Evolutionary conservation across 2,113 vertebrate genomes (phyloP), one percentile per base, ranked within the genome.

Genomic region (Patagioenas fasciata): DNA sequence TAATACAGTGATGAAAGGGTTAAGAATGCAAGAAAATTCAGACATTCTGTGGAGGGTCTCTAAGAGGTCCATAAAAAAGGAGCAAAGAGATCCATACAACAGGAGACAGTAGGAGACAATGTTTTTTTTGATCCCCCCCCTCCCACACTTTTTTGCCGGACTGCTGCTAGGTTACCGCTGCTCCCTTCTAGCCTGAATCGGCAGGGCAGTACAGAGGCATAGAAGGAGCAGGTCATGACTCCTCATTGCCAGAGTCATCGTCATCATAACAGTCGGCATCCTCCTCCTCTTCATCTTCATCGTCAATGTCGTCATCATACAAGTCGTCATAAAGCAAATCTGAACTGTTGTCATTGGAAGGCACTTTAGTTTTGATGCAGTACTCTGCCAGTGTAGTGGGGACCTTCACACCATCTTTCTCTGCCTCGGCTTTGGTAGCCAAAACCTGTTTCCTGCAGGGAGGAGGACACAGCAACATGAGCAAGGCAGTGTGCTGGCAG

Each of bases 321-420:
- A 99, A 98, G 98, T 99, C 99, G 71, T 99, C 99, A 0, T 99
- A 99, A 95, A 99, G 99, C 93, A 99, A 98, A 98, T 99, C 99
- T 56, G 99, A 99, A 96, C 99, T 99, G 98, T 99, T 99, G 98
- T 99, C 99, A 94, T 99, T 99, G 97, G 99, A 99, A 98, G 99
- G 99, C 97, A 99, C 99, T 98, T 99, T 98, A 98, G 99, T 99
- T 98, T 99, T 99, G 97, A 99, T 98, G 98, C 99, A 99, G 97
- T 99, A 99, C 97, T 99, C 99, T 3, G 99, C 99, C 98, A 99
- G 97, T 5, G 99, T 99, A 78, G 99, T 99, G 66, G 99, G 99
- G 72, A 99, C 99, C 97, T 99, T 99, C 91, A 99, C 99, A 0
- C 99, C 99, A 58, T 99, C 99, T 47, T 99, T 99, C 93, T 99